These are phyloP conservation scores for Pseudachorutes palmiensis DNA, from an alignment of 1,140 invertebrate species.

Conservation along the genomic window DNA sequence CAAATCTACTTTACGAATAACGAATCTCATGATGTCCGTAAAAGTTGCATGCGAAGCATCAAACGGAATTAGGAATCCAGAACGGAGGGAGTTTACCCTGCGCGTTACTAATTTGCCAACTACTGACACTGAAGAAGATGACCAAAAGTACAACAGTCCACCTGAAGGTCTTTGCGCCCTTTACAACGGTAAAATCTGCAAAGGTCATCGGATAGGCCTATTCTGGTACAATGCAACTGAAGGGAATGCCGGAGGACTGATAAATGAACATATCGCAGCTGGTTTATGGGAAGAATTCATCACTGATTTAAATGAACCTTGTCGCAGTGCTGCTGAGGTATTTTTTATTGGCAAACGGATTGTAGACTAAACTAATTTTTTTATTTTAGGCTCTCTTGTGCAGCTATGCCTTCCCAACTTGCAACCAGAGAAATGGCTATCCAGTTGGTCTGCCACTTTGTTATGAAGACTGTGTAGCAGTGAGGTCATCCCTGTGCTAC, in stretches of 20 bases:
- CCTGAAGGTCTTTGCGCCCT: conserved; percentile 66
- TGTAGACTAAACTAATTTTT: conserved; percentile 7
- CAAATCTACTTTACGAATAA: conserved; percentile 33
- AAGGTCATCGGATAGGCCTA: conserved; percentile 62
- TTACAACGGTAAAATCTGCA: conserved; percentile 82
- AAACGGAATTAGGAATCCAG: conserved; percentile 13
- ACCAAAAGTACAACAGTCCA: conserved; percentile 32
- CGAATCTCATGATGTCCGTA: conserved; percentile 28
- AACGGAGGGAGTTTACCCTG: conserved; percentile 24
- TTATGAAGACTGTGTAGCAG: conserved; percentile 86
- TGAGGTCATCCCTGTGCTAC: conserved; percentile 81
- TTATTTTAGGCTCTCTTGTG: conserved; percentile 66
- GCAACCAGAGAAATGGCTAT: conserved; percentile 53
- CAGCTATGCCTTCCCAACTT: conserved; percentile 83
- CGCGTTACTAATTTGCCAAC: conserved; percentile 33
- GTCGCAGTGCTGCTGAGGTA: conserved; percentile 73
- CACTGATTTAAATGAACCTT: conserved; percentile 64
- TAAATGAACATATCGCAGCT: conserved; percentile 74
- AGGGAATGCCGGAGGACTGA: conserved; percentile 58
- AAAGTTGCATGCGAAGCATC: conserved; percentile 30
- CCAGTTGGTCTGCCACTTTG: conserved; percentile 60
- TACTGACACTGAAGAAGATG: conserved; percentile 27
- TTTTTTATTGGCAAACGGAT: conserved; percentile 2
- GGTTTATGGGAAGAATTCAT: conserved; percentile 79
- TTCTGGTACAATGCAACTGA: conserved; percentile 72